Conservation (phyloP, 1,140 invertebrate genomes). For the Paramacrobiotus metropolitanus region DNA sequence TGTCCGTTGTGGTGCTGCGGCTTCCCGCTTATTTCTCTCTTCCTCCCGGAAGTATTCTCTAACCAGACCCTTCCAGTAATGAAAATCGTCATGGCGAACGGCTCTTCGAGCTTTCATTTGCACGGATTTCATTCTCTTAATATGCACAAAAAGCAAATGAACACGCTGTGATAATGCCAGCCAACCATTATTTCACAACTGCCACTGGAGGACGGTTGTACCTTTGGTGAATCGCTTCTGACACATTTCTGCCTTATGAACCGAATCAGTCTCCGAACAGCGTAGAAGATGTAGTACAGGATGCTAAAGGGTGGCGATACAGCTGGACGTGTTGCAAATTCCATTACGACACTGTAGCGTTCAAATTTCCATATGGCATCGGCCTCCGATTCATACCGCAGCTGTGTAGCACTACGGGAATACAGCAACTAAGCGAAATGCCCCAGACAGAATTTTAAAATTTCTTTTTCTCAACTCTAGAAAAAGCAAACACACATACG, state of each 20-base stretch:
- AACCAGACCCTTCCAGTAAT: constrained; percentile 5
- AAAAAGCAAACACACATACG: constrained; percentile 9
- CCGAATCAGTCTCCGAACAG: constrained; percentile 7
- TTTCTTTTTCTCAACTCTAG: neutral
- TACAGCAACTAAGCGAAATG: neutral
- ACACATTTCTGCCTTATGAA: neutral
- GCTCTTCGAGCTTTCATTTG: neutral
- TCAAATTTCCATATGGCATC: constrained; percentile 26
- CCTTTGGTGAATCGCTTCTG: no score
- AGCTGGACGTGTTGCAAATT: constrained; percentile 22
- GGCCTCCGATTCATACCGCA: constrained; percentile 19
- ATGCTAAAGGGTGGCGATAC: constrained; percentile 20
- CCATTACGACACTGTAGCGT: constrained; percentile 23
- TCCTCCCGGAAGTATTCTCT: neutral
- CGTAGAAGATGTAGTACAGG: constrained; percentile 17
- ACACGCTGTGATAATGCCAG: neutral
- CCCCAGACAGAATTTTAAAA: neutral
- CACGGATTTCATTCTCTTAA: neutral
- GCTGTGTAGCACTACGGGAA: constrained; percentile 18
- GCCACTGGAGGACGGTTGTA: no score
- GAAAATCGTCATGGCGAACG: neutral
- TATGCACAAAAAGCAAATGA: neutral
- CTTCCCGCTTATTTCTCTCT: neutral
- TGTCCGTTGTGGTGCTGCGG: neutral
- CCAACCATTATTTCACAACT: no score